Evolutionary conservation across 1,140 invertebrate species (phyloP), one percentile per base, ranked within the genome.

Genomic region (Caenorhabditis remanei): DNA sequence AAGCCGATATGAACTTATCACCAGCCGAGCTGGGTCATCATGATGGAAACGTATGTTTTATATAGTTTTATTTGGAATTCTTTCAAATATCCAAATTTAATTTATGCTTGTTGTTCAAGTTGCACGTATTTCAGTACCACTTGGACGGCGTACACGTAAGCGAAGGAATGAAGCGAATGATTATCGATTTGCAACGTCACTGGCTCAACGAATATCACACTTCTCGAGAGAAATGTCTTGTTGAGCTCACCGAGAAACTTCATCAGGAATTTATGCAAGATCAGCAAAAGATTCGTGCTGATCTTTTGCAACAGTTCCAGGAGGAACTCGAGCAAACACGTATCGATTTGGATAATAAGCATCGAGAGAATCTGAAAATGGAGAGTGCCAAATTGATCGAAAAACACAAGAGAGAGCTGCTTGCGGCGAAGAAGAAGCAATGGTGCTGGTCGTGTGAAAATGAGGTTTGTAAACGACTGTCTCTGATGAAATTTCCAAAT

Each of bases 341-440:
- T 58, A 67, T 48, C n/a, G 87, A 92, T 41, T 43, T 91, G 21
- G 90, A 91, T 41, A 83, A 88, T 14, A 87, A 90, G 55, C 90
- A 95, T 65, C 95, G 95, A 90, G 94, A 94, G 83, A 94, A 95
- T 84, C 94, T 96, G 90, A 94, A 94, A 87, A 94, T 94, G 87
- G 95, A 96, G 89, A 92, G 96, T 79, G 94, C 94, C 87, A 94
- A 95, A 90, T 88, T 96, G 43, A 94, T 94, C 50, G 95, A 95
- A 61, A 94, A 95, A 89, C 95, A 96, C 92, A 94, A 95, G 90
- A 93, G 94, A 87, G 94, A 95, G 88, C 94, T 96, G 83, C 95
- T 96, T 14, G 94, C 95, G 89, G 95, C 94, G 32, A 97, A 97
- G 93, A 95, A 95, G 92, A 96, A 96, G 91, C 95, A 96, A 94